These are phyloP conservation scores for Reticulitermes lucifugus DNA, from an alignment of 2,888 invertebrate genomes.

Conservation along the genomic window DNA sequence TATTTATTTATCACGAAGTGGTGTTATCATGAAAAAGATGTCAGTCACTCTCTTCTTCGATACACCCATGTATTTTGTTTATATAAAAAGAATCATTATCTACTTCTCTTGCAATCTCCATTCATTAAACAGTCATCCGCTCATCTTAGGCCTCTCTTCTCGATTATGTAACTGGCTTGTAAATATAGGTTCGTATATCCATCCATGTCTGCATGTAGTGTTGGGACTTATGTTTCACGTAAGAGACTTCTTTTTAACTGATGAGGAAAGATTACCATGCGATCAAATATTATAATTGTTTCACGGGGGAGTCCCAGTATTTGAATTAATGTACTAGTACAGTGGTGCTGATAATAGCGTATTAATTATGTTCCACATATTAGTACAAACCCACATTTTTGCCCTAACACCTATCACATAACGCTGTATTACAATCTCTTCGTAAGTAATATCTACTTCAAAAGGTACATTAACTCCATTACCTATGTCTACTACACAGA, in stretches of 20 bases:
- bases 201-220: neutral
- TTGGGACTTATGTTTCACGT: neutral
- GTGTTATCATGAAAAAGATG: constrained; percentile 45
- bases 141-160: constrained; percentile 6
- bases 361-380: neutral
- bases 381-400: neutral
- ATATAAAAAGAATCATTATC: neutral
- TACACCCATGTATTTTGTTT: constrained; percentile 19
- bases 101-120: constrained; percentile 1
- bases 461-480: constrained; percentile 41
- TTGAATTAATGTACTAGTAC: neutral
- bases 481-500: constrained; percentile 5
- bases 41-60: constrained; percentile 40
- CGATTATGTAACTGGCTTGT: neutral
- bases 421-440: neutral
- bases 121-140: neutral
- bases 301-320: constrained; percentile 33
- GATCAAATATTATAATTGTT: constrained; percentile 19
- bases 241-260: neutral
- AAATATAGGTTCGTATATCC: neutral
- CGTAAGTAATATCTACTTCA: neutral
- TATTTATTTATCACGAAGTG: constrained; percentile 45
- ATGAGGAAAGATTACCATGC: constrained; percentile 18
- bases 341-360: neutral
- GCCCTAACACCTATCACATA: neutral